These are phyloP conservation scores for Meles meles DNA, from an alignment of 2,113 vertebrate species.

Conservation along the genomic window DNA sequence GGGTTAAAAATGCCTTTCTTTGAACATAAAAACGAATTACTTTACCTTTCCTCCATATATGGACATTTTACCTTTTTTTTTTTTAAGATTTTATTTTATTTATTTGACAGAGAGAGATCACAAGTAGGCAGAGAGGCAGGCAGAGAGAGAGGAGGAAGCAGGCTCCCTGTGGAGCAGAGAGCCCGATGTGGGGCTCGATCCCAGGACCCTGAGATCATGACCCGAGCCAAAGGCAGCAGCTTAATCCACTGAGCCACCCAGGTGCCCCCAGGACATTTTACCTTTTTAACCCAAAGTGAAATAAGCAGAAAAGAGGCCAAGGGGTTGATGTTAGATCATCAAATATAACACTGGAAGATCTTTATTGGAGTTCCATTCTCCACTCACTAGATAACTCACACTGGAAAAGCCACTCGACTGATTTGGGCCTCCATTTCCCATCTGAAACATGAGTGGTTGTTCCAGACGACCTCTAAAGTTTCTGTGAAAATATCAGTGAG, in stretches of 20 bases:
- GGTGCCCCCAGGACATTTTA: not conserved
- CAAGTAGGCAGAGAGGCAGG: too few relatives aligned
- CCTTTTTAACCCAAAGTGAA: not conserved
- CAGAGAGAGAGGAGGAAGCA: too few relatives aligned
- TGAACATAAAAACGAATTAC: not conserved
- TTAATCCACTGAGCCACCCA: too few relatives aligned
- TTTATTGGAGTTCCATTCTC: not conserved
- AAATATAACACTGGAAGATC: not conserved
- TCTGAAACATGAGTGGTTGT: not conserved
- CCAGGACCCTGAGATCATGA: too few relatives aligned
- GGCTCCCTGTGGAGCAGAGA: too few relatives aligned
- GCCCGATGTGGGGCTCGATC: too few relatives aligned
- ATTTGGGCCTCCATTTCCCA: not conserved
- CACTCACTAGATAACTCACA: not conserved
- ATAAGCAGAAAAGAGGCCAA: not conserved
- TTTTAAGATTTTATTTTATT: too few relatives aligned
- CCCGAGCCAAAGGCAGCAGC: too few relatives aligned
- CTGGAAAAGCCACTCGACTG: not conserved
- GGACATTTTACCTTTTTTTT: not conserved
- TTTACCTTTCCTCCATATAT: not conserved
- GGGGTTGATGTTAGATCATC: too few relatives aligned
- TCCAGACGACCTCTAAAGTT: not conserved
- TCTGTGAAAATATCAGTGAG: constrained; percentile 2
- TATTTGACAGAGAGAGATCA: too few relatives aligned
- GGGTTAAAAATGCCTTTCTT: not conserved